These are phyloP conservation scores for Polypterus senegalus DNA, from an alignment of 2,113 vertebrate genomes.

Conservation along the genomic window DNA sequence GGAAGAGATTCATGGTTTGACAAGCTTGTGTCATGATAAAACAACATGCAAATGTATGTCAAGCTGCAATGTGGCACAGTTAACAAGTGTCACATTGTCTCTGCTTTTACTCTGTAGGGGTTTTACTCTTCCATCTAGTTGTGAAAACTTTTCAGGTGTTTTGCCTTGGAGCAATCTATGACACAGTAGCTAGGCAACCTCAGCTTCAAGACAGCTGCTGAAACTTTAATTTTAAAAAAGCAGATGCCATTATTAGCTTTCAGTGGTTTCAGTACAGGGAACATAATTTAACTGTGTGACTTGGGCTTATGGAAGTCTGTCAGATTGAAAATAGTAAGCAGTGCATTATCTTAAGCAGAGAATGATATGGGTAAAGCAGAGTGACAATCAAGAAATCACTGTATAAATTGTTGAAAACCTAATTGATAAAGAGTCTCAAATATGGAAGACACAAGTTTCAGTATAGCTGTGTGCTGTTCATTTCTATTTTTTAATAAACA, in stretches of 20 bases:
- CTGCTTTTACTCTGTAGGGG: slow-evolving; percentile 5
- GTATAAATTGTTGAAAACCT: too few relatives aligned
- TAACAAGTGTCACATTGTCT: slow-evolving; percentile 9
- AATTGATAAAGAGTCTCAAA: too few relatives aligned
- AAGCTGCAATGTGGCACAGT: slow-evolving; percentile 14
- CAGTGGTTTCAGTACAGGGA: slow-evolving; percentile 8
- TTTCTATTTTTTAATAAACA: too few relatives aligned
- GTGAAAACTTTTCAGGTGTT: slow-evolving; percentile 12
- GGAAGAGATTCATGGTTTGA: slow-evolving; percentile 7
- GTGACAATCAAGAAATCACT: too few relatives aligned
- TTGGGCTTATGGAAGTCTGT: slow-evolving; percentile 7
- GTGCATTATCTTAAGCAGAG: not conserved
- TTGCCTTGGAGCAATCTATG: slow-evolving; percentile 8
- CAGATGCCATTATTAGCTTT: slow-evolving; percentile 17
- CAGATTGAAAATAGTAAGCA: slow-evolving; percentile 7
- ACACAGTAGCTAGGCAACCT: slow-evolving; percentile 1
- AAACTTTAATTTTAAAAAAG: slow-evolving; percentile 4
- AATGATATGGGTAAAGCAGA: too few relatives aligned
- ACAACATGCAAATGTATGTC: slow-evolving; percentile 20
- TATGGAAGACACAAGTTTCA: too few relatives aligned
- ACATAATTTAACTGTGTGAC: slow-evolving; percentile 14
- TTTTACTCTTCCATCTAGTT: not conserved
- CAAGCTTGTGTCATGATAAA: slow-evolving; percentile 16
- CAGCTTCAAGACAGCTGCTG: slow-evolving; percentile 8
- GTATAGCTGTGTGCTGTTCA: too few relatives aligned